A percentile compares a stretch with the other conserved stretches of the same genome.
Evolutionary conservation across 2,113 vertebrate genomes (phyloP).

Genomic region (Dicaeum eximium): DNA sequence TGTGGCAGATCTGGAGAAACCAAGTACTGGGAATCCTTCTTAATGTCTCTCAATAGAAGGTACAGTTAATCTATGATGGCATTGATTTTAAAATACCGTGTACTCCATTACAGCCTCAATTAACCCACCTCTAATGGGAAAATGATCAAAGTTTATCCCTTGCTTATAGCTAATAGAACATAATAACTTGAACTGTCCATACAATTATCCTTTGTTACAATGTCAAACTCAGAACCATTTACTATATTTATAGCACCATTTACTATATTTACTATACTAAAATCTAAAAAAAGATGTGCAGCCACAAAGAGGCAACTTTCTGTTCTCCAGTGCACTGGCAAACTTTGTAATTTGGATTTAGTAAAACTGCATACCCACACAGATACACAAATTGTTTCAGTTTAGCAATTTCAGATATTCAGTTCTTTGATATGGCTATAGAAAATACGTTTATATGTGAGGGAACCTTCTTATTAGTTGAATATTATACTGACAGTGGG

Average conservation of each 20-base stretch:
- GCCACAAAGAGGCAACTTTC: neutral
- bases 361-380: neutral
- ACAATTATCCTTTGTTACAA: neutral
- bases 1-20: neutral
- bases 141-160: neutral
- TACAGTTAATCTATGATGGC: neutral
- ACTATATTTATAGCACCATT: too few species aligned
- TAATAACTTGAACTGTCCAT: neutral
- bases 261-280: neutral
- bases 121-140: neutral
- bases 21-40: neutral
- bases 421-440: neutral
- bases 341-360: neutral
- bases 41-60: neutral
- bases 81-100: neutral
- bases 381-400: neutral
- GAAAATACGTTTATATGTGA: neutral
- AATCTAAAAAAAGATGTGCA: neutral
- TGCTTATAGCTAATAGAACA: neutral
- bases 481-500: neutral
- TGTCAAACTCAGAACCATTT: neutral
- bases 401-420: neutral
- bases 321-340: neutral
- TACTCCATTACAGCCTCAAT: neutral
- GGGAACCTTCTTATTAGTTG: neutral